A percentile compares a stretch with the other conserved stretches of the same genome.
These are phyloP conservation scores for Phoxinus phoxinus DNA, from an alignment of 2,113 vertebrate genomes.

Conservation along the genomic window DNA sequence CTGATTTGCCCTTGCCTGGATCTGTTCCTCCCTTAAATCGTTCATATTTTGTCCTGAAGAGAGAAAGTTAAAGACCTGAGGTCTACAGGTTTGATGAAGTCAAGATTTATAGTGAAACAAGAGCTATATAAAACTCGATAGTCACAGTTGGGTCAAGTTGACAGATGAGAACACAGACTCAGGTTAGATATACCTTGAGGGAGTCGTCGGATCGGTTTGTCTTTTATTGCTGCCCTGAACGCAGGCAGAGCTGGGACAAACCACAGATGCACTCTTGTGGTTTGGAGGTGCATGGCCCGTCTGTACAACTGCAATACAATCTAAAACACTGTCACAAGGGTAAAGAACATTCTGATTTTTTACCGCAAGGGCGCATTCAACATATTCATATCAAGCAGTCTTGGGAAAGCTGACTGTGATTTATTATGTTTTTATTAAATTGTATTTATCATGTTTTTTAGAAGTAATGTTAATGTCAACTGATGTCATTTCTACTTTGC, in stretches of 20 bases:
- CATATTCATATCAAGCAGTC: neutral
- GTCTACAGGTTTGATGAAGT: conserved; percentile 32
- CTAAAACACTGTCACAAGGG: neutral
- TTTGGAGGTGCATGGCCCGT: conserved; percentile 30
- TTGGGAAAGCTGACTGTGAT: neutral
- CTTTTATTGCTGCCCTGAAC: conserved; percentile 33
- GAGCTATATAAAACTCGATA: conserved; percentile 48
- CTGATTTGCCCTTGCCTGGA: conserved; percentile 30
- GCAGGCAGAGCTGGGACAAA: conserved; percentile 29
- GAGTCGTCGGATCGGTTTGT: conserved; percentile 37
- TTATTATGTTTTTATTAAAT: neutral
- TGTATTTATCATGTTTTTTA: neutral
- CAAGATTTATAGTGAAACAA: conserved; percentile 30
- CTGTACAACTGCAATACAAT: conserved; percentile 19
- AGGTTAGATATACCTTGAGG: conserved; percentile 41
- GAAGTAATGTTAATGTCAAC: neutral
- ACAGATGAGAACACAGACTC: conserved; percentile 33
- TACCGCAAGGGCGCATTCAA: neutral
- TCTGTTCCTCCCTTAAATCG: neutral
- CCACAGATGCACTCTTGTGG: conserved; percentile 43
- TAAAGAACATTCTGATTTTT: neutral
- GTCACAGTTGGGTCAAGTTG: conserved; percentile 36
- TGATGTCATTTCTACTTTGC: neutral
- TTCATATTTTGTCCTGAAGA: conserved; percentile 38
- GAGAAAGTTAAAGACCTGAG: conserved; percentile 41